These are phyloP conservation scores for Phalacrocorax pelagicus DNA, from an alignment of 2,113 vertebrate species.

Conservation along the genomic window DNA sequence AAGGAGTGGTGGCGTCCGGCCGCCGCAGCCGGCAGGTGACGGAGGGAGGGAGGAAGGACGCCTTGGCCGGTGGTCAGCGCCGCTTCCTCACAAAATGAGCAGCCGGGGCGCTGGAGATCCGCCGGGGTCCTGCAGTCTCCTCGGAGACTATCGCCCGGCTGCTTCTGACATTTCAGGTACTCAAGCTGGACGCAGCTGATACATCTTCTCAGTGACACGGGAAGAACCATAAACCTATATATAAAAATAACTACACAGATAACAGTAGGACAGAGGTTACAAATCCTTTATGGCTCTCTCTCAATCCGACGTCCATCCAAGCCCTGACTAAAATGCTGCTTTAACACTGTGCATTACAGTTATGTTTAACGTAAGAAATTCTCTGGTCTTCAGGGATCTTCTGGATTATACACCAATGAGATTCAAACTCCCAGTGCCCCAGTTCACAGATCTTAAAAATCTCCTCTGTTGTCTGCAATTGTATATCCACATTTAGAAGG, in stretches of 20 bases:
- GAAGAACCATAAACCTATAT: background rate
- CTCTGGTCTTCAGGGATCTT: background rate
- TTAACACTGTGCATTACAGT: accelerated
- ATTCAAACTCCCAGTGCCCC: background rate
- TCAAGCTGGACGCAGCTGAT: background rate
- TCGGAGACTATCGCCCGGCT: accelerated
- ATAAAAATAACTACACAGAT: background rate
- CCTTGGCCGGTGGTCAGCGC: accelerated
- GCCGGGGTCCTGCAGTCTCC: accelerated
- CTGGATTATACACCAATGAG: background rate
- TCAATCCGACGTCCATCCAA: background rate
- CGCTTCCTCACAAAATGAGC: accelerated
- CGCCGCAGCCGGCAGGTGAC: background rate
- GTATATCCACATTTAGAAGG: background rate
- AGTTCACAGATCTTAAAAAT: background rate
- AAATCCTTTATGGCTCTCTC: too few relatives aligned
- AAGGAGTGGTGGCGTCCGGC: background rate
- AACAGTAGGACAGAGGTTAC: too few relatives aligned
- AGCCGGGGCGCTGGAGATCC: accelerated
- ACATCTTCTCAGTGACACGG: background rate
- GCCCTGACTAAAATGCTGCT: background rate
- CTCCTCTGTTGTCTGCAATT: background rate
- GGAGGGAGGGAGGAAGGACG: background rate
- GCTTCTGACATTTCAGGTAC: accelerated
- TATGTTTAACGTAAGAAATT: background rate